Conservation (phyloP, 2,113 vertebrate genomes). For the Lepisosteus oculatus region DNA sequence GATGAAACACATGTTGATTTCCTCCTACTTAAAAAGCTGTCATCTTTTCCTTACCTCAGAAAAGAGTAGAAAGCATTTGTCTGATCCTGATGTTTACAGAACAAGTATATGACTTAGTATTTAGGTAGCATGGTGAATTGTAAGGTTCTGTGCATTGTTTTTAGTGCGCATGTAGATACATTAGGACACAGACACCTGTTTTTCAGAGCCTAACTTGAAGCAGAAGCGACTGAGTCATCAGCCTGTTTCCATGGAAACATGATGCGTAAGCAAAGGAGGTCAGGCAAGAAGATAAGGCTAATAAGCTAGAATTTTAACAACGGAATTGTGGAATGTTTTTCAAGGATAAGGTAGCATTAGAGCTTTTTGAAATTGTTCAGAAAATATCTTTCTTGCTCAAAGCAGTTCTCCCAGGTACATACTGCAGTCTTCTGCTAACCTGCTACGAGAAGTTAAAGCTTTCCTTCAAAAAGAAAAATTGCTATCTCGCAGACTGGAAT, state of each 20-base stretch:
- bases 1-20: no score
- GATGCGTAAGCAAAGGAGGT: slow-evolving; percentile 60
- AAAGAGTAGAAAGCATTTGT: no score
- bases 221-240: slow-evolving; percentile 26
- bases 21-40: no score
- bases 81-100: no score
- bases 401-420: not conserved
- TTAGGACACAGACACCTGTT: not conserved
- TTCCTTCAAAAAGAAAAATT: no score
- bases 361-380: slow-evolving; percentile 10
- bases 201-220: slow-evolving; percentile 47
- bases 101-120: no score
- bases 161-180: not conserved
- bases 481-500: no score
- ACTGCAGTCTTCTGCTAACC: not conserved
- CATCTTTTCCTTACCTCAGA: no score
- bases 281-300: slow-evolving; percentile 53
- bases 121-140: no score
- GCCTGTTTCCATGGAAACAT: slow-evolving; percentile 67
- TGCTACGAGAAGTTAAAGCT: no score
- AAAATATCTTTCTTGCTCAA: slow-evolving; percentile 28
- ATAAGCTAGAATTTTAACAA: slow-evolving; percentile 45
- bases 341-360: slow-evolving; percentile 19
- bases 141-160: no score
- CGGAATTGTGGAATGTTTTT: slow-evolving; percentile 49